phyloP scores from a whole-genome alignment of 1,140 invertebrate genomes.

The Epicauta chinensis region DNA sequence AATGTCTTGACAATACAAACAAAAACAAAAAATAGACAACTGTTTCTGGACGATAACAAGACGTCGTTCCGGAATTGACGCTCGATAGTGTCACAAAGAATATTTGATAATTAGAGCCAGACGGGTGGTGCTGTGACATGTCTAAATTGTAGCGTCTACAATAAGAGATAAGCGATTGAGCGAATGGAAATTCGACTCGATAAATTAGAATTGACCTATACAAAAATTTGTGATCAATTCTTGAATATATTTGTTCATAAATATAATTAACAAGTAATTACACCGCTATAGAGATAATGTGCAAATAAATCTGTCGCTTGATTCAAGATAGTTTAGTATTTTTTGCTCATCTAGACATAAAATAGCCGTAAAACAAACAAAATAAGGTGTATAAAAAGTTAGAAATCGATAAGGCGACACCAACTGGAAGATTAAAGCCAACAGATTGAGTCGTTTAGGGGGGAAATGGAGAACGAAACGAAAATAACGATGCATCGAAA shows the following conservation, averaged over 20 bases:
- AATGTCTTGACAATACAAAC: background rate
- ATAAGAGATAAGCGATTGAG: no score
- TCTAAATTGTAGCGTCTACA: no score
- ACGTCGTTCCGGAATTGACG: background rate
- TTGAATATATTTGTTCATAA: no score
- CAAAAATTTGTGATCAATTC: no score
- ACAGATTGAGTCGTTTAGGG: slow-evolving; percentile 37
- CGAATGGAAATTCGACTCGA: no score
- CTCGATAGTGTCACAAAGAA: no score
- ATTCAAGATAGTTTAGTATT: slow-evolving; percentile 3
- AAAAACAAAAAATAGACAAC: background rate
- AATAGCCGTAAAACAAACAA: slow-evolving; percentile 27
- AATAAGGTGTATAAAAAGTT: slow-evolving; percentile 29
- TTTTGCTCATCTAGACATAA: slow-evolving; percentile 12
- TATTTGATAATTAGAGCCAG: no score
- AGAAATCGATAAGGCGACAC: slow-evolving; percentile 31
- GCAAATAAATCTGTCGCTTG: slow-evolving; percentile 7
- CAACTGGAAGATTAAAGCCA: slow-evolving; percentile 35
- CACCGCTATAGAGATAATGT: no score
- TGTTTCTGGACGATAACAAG: background rate
- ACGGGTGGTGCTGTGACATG: no score
- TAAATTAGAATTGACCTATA: no score
- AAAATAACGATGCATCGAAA: slow-evolving; percentile 36
- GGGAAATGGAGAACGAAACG: slow-evolving; percentile 34
- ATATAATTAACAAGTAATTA: no score